Base-by-base conservation (phyloP, 2,888 invertebrate genomes). In the Pemphredon lugubris region DNA sequence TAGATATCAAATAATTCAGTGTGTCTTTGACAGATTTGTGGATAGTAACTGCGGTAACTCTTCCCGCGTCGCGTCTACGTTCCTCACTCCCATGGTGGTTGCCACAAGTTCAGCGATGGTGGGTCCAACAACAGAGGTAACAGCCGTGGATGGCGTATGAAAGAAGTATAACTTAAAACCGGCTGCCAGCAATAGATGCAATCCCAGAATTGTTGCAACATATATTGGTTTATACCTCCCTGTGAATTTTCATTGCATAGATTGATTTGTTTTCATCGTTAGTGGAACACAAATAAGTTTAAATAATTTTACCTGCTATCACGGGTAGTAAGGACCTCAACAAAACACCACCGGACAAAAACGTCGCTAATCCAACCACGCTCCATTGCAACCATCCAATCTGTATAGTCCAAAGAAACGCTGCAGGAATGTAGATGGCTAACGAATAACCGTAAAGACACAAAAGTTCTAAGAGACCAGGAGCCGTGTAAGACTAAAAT, bases 381-480 rank as follows among this genome's bases (percentile, higher is more conserved):
- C 94, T 86, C 98, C 98, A 98, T 85, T 97, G 97, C 26, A 98
- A 91, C 93, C 95, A 93, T 18, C 92, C 92, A 11, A 93, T 90
- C 89, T 95, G 96, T 82, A 98, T 95, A 0, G 96, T 94, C 97
- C 98, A 98, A 39, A 98, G 91, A 75, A 98, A 93, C 1, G 98
- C 96, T 6, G 97, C 95, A 2, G 98, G 98, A 84, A 99, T 94
- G 90, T 97, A 99, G 84, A 98, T 96, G 30, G 97, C 94, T 45
- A 99, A 91, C 0, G 98, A 98, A 90, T 99, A 99, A 6, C 98
- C 99, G 87, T 98, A 99, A 7, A 98, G 92, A 89, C 98, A 98
- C 86, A 98, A 93, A 7, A 98, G 92, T 77, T 98, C 97, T 79
- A 98, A 91, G 86, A 97, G 92, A 16, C 94, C 92, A 16, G 95